Conservation (phyloP, 2,797 vertebrate species). For the Spinus pinus region DNA sequence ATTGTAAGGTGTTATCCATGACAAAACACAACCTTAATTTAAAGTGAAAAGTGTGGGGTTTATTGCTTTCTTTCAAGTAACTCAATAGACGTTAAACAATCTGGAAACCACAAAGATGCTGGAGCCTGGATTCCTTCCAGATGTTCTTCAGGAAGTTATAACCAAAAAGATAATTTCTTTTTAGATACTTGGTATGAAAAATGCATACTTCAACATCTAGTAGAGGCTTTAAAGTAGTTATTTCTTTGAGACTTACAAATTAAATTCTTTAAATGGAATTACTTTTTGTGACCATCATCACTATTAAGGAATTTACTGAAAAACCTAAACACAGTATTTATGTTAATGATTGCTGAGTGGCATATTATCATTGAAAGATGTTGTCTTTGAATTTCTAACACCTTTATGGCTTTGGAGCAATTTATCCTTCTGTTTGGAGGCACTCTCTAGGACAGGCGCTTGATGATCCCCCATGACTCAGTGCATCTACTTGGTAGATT, state of each 20-base stretch:
- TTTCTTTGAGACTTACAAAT: not conserved
- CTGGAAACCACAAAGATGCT: not conserved
- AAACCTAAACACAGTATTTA: not conserved
- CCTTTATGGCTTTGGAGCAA: not conserved
- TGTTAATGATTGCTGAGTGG: not conserved
- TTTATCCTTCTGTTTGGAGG: not conserved
- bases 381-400: not conserved
- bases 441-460: not conserved
- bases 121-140: not conserved
- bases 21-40: not conserved
- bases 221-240: not conserved
- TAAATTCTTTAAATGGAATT: not conserved
- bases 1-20: not conserved
- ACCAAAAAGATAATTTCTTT: not conserved
- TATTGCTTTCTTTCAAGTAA: not conserved
- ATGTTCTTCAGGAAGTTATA: not conserved
- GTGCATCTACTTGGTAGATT: not conserved
- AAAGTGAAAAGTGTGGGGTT: not conserved
- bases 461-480: not conserved
- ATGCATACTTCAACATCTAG: not conserved
- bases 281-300: not conserved
- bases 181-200: not conserved
- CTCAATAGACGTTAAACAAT: not conserved
- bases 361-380: not conserved
- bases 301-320: not conserved